These are phyloP conservation scores for Axea sp. DNA, from an alignment of 2,888 invertebrate species.

Conservation along the genomic window DNA sequence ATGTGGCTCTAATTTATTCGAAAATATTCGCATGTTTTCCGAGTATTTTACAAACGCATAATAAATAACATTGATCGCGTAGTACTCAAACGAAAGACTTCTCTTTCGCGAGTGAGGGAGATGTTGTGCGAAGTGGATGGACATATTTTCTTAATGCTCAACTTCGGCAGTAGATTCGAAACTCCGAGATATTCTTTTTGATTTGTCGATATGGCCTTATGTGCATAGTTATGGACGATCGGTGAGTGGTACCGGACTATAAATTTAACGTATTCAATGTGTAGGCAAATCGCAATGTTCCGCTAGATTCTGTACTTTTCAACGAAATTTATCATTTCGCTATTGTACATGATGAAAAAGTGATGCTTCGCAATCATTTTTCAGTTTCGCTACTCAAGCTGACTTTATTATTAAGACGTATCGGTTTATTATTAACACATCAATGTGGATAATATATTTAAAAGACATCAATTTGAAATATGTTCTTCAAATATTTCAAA, in stretches of 20 bases:
- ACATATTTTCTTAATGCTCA: conserved; percentile 57
- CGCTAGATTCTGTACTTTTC: conserved; percentile 27
- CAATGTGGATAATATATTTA: no score
- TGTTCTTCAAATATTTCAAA: no score
- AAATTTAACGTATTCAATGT: conserved; percentile 56
- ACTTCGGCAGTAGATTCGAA: conserved; percentile 33
- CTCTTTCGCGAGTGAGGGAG: no score
- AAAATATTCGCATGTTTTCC: no score
- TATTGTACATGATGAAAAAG: conserved; percentile 50
- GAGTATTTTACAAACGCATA: no score
- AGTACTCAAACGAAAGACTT: no score
- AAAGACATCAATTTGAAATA: no score
- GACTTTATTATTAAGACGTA: conserved; percentile 38
- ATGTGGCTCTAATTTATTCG: no score
- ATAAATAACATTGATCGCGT: no score
- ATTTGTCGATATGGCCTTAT: conserved; percentile 49
- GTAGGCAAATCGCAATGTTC: conserved; percentile 50
- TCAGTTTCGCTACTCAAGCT: conserved; percentile 6
- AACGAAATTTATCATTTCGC: conserved; percentile 47
- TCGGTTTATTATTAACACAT: no score
- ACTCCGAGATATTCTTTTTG: conserved; percentile 43
- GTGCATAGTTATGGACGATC: conserved; percentile 51
- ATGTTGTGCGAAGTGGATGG: conserved; percentile 35
- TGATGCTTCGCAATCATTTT: conserved; percentile 43
- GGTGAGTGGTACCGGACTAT: conserved; percentile 49